These are phyloP conservation scores for Tridacna gigas DNA, from an alignment of 2,888 invertebrate genomes.

Conservation along the genomic window DNA sequence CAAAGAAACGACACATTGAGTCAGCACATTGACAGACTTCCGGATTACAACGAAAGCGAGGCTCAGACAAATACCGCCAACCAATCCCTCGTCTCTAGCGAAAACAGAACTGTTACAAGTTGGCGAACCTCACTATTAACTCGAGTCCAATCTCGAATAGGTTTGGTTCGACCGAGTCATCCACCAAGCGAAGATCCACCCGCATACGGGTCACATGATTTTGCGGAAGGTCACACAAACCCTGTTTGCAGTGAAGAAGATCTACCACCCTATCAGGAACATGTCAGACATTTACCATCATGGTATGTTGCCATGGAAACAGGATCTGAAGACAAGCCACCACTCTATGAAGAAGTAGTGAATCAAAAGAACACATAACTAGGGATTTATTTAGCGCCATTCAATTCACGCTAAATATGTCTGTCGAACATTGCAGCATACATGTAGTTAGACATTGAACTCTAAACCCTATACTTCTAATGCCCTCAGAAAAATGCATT, in stretches of 20 bases:
- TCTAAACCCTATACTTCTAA: too few species aligned
- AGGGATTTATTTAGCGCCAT: neutral
- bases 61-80: neutral
- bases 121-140: conserved; percentile 40
- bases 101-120: conserved; percentile 29
- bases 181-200: conserved; percentile 10
- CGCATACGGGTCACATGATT: conserved; percentile 15
- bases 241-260: conserved; percentile 19
- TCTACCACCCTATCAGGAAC: conserved; percentile 38
- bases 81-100: conserved; percentile 12
- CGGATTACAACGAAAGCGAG: conserved; percentile 18
- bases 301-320: conserved; percentile 26
- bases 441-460: too few species aligned
- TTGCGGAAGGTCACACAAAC: conserved; percentile 3
- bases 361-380: conserved; percentile 3
- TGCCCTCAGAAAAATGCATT: too few species aligned
- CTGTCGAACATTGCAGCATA: too few species aligned
- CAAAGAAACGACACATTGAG: neutral
- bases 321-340: conserved; percentile 36
- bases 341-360: conserved; percentile 45
- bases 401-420: neutral
- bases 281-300: neutral
- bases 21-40: conserved; percentile 16
- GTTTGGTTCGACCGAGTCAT: neutral
- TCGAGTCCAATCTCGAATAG: conserved; percentile 29